phyloP scores from a whole-genome alignment of 2,888 invertebrate genomes.

The Xestobium rufovillosum region DNA sequence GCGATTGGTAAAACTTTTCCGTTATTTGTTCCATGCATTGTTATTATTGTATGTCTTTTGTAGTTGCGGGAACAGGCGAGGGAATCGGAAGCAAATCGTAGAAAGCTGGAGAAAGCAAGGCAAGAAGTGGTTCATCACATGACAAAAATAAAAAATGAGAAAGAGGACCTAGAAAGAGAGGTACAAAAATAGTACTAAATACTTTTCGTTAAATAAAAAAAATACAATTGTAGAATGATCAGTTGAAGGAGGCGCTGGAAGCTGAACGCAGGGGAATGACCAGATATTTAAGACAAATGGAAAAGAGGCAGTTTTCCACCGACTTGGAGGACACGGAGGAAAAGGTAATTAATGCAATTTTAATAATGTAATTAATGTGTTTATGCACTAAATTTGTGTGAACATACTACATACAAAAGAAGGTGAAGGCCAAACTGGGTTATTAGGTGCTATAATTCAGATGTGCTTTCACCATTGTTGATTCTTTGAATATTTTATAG shows the following conservation, averaged over 20 bases:
- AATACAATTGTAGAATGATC: slow-evolving; percentile 51
- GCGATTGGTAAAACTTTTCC: slow-evolving; percentile 37
- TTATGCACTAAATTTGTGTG: neutral
- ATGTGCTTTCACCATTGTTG: slow-evolving; percentile 19
- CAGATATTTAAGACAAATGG: slow-evolving; percentile 38
- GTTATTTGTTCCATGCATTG: slow-evolving; percentile 3
- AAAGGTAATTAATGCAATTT: slow-evolving; percentile 5
- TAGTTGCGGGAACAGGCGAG: slow-evolving; percentile 50
- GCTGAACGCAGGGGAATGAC: slow-evolving; percentile 47
- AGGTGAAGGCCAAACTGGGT: slow-evolving; percentile 21
- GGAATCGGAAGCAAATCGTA: slow-evolving; percentile 50
- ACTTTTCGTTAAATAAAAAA: no score
- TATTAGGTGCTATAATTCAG: slow-evolving; percentile 11
- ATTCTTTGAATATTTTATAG: slow-evolving; percentile 17
- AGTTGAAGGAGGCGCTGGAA: slow-evolving; percentile 49
- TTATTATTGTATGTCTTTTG: slow-evolving; percentile 17
- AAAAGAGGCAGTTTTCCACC: slow-evolving; percentile 33
- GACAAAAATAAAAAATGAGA: slow-evolving; percentile 50
- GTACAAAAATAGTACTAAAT: slow-evolving; percentile 33
- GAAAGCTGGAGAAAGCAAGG: slow-evolving; percentile 50
- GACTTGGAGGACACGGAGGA: slow-evolving; percentile 11
- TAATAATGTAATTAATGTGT: slow-evolving; percentile 10
- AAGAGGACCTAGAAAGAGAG: slow-evolving; percentile 50
- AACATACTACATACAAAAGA: slow-evolving; percentile 11
- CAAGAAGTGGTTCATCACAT: slow-evolving; percentile 53